A percentile compares a stretch with the other conserved stretches of the same genome.
phyloP scores from a whole-genome alignment of 1,140 invertebrate species.

The Sitobion miscanthi region DNA sequence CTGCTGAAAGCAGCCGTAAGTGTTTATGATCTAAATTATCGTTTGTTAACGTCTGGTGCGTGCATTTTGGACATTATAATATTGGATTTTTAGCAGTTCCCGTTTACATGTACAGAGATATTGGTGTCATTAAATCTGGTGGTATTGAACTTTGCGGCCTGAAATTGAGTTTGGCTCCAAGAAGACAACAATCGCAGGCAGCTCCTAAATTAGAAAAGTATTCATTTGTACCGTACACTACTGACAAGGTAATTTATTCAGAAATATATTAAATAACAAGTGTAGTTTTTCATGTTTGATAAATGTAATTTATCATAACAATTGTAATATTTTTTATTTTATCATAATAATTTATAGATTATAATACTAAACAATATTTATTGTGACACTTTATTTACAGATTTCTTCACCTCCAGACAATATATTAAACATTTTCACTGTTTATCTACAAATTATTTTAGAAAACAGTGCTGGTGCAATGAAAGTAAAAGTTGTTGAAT shows the following conservation, averaged over 20 bases:
- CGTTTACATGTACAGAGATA: constrained; percentile 77
- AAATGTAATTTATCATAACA: too few relatives aligned
- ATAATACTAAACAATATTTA: too few relatives aligned
- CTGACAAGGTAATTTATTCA: constrained; percentile 65
- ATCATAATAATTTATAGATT: too few relatives aligned
- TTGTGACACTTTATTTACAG: not conserved
- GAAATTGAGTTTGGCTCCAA: constrained; percentile 88
- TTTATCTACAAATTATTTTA: constrained; percentile 76
- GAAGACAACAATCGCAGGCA: constrained; percentile 76
- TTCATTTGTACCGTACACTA: constrained; percentile 80
- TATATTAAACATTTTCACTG: constrained; percentile 68
- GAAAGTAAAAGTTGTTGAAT: constrained; percentile 80
- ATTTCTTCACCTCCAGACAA: constrained; percentile 25
- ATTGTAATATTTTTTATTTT: too few relatives aligned
- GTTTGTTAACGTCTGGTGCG: not conserved
- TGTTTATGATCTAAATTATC: not conserved
- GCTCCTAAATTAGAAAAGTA: constrained; percentile 83
- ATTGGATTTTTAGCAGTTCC: constrained; percentile 63
- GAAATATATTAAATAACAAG: not conserved
- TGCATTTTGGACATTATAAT: not conserved
- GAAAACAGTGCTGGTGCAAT: constrained; percentile 78
- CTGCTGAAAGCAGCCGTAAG: constrained; percentile 61
- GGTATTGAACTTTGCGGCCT: constrained; percentile 90
- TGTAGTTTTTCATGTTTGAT: too few relatives aligned
- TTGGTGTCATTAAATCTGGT: constrained; percentile 80